Conservation (phyloP, 2,888 invertebrate species). For the Heterodera filipjevi region DNA sequence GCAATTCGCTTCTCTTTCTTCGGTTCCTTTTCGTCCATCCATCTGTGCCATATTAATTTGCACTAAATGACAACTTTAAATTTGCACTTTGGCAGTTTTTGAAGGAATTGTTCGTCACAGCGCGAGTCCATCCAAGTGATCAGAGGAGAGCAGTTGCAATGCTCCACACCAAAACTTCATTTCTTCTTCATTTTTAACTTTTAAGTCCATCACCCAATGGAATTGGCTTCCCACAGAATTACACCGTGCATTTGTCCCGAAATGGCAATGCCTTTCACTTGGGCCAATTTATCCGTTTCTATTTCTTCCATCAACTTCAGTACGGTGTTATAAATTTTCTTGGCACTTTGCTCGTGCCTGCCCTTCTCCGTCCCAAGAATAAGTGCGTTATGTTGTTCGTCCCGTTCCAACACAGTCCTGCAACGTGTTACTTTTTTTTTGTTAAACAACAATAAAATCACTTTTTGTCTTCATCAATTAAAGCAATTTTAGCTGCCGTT, state of each 20-base stretch:
- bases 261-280: constrained; percentile 20
- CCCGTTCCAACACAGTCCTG: background rate
- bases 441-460: background rate
- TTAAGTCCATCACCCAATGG: background rate
- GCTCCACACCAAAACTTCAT: background rate
- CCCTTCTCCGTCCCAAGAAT: background rate
- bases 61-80: background rate
- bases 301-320: constrained; percentile 19
- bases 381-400: background rate
- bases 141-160: constrained; percentile 35
- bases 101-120: constrained; percentile 36
- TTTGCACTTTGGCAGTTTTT: constrained; percentile 28
- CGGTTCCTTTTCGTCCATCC: background rate
- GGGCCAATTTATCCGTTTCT: background rate
- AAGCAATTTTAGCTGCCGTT: constrained; percentile 36
- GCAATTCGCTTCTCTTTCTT: constrained; percentile 24
- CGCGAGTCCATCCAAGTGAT: constrained; percentile 48
- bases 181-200: background rate
- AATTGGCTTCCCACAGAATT: constrained; percentile 36
- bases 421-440: background rate
- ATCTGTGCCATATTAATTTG: background rate
- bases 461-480: constrained; percentile 35
- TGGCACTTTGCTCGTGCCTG: constrained; percentile 34
- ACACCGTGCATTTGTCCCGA: constrained; percentile 46
- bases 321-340: constrained; percentile 23